Evolutionary conservation across 1,140 invertebrate species (phyloP).

Genomic region (Drosophila leontia): DNA sequence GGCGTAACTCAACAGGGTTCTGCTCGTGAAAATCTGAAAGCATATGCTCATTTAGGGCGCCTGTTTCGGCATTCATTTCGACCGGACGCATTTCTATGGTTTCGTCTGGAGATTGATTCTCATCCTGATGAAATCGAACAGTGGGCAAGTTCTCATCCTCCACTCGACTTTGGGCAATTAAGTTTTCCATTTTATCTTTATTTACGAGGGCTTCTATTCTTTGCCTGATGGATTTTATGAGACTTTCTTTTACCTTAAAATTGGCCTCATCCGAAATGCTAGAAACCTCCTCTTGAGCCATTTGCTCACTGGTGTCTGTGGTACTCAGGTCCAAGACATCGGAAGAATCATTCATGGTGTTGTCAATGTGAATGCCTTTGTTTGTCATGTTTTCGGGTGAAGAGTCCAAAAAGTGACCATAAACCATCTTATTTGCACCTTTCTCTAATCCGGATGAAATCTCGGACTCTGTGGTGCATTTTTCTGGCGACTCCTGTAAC

Average conservation of each 20-base stretch:
- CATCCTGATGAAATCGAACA: not conserved
- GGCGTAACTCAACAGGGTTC: not conserved
- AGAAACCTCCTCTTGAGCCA: not conserved
- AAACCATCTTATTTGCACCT: not conserved
- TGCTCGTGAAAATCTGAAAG: not conserved
- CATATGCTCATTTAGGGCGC: not conserved
- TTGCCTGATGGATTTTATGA: slow-evolving; percentile 29
- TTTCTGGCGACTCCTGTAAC: slow-evolving; percentile 9
- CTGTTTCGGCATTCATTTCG: not conserved
- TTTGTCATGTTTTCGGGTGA: not conserved
- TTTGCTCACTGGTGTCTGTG: not conserved
- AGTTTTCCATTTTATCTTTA: slow-evolving; percentile 12
- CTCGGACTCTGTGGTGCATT: no score
- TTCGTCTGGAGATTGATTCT: slow-evolving; percentile 1
- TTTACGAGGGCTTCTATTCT: slow-evolving; percentile 8
- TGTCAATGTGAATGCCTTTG: not conserved
- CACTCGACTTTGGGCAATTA: slow-evolving; percentile 5
- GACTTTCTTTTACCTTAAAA: slow-evolving; percentile 7
- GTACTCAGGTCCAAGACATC: slow-evolving; percentile 15
- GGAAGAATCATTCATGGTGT: not conserved
- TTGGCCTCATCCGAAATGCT: no score
- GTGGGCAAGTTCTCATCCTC: slow-evolving; percentile 3
- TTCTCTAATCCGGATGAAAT: not conserved
- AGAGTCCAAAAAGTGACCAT: not conserved
- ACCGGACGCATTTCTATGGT: not conserved